Evolutionary conservation across 53 echinoderm and acorn worm genomes (phyloP).

Genomic region (Paracentrotus lividus): DNA sequence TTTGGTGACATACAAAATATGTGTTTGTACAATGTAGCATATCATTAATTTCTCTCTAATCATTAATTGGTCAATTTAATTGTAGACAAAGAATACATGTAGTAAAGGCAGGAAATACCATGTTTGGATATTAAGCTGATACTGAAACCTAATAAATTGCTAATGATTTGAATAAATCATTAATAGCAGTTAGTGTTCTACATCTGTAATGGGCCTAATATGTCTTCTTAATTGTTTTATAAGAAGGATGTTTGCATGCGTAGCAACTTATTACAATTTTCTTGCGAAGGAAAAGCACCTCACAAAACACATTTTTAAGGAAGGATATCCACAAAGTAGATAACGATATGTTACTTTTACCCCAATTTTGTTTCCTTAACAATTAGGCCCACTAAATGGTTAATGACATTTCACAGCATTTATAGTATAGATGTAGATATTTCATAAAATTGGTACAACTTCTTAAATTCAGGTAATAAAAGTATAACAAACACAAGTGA

Average conservation of each 20-base stretch:
- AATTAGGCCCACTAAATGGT: too few species aligned
- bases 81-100: not conserved
- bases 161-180: not conserved
- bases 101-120: not conserved
- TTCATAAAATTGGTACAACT: too few species aligned
- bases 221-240: not conserved
- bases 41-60: not conserved
- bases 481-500: too few species aligned
- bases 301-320: too few species aligned
- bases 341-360: too few species aligned
- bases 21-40: not conserved
- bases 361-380: too few species aligned
- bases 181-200: not conserved
- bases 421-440: too few species aligned
- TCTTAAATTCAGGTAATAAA: too few species aligned
- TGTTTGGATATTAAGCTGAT: constrained; percentile 1
- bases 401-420: too few species aligned
- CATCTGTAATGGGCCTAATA: not conserved
- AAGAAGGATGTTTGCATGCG: too few species aligned
- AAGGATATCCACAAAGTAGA: too few species aligned
- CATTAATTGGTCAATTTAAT: not conserved
- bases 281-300: not conserved
- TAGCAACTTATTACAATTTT: not conserved
- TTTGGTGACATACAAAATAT: constrained; percentile 5
- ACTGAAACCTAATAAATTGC: constrained; percentile 17